These are phyloP conservation scores for Enteromius paludinosus DNA, from an alignment of 2,797 vertebrate species.

Conservation along the genomic window DNA sequence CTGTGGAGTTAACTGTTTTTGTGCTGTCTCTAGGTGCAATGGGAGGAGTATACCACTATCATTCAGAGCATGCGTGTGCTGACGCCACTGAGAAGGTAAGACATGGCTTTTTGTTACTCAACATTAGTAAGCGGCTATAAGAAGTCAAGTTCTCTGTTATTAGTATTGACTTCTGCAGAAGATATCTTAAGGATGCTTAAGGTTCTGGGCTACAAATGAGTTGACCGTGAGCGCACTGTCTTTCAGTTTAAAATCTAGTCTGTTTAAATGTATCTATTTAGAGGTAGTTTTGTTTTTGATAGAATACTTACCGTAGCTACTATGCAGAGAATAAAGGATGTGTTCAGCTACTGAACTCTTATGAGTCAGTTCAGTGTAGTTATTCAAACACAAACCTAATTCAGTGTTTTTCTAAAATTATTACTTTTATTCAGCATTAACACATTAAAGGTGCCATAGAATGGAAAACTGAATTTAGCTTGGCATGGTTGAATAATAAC, in stretches of 20 bases:
- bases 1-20: constrained; percentile 17
- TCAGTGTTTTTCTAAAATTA: background rate
- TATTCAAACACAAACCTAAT: background rate
- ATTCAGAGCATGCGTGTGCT: constrained; percentile 89
- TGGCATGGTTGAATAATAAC: too few species aligned
- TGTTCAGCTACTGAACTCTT: background rate
- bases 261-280: background rate
- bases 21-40: constrained; percentile 82
- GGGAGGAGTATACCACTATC: constrained; percentile 88
- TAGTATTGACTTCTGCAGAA: background rate
- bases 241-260: background rate
- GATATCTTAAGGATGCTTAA: background rate
- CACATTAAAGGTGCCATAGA: background rate
- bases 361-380: background rate
- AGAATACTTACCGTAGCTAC: background rate
- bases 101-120: too few species aligned
- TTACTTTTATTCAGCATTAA: background rate
- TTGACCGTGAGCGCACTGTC: background rate
- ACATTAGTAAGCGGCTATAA: too few species aligned
- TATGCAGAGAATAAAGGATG: background rate
- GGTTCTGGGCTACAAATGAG: background rate
- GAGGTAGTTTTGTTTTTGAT: background rate
- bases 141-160: background rate
- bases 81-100: constrained; percentile 96
- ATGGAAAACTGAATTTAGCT: too few species aligned